Base-by-base conservation (phyloP, 1,140 invertebrate genomes). In the Galleria mellonella region DNA sequence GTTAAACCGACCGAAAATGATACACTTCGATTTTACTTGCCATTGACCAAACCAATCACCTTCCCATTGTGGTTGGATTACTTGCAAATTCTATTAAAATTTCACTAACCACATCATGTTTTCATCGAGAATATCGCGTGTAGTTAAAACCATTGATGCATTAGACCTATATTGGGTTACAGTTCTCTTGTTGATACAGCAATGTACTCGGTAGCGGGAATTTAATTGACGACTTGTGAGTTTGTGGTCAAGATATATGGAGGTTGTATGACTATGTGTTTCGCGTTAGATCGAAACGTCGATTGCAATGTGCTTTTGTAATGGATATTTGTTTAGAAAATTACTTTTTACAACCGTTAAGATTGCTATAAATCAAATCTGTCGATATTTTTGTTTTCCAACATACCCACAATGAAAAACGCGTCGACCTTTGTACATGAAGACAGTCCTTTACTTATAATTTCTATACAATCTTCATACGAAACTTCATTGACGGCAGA, bases 71-170 rank as follows among this genome's bases (percentile, higher is more conserved):
- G 48, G 35, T 27, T 35, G 40, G 51, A 72, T 82, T 82, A 82
- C 77, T 82, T 82, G 77, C 77, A 75, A 75, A 77, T 69, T 75
- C 50, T 54, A 59, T 62, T 66, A 61, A 60, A 15, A 46, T 36
- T 29, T 23, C 17, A 23, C 17, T 23, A 23, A 23, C 17, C 17
- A 6, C 17, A 23, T 23, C 17, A 6, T 2, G 17, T 23, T 3
- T 23, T 3, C 2, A 3, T 23, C 6, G 17, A 23, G 17, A 23
- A 23, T 23, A 3, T 23, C 31, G 32, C 33, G 32, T 36, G 1
- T 30, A 27, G 35, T 17, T 29, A 10, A n/a, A 32, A 43, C 40
- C 47, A 60, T 61, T 60, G 65, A 39, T 9, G 41, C 29, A 41
- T 48, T 32, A 32, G 27, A 47, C 36, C 35, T 36, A 32, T 43